Base-by-base conservation (phyloP, 2,888 invertebrate species). In the Bruchidius siliquastri region DNA sequence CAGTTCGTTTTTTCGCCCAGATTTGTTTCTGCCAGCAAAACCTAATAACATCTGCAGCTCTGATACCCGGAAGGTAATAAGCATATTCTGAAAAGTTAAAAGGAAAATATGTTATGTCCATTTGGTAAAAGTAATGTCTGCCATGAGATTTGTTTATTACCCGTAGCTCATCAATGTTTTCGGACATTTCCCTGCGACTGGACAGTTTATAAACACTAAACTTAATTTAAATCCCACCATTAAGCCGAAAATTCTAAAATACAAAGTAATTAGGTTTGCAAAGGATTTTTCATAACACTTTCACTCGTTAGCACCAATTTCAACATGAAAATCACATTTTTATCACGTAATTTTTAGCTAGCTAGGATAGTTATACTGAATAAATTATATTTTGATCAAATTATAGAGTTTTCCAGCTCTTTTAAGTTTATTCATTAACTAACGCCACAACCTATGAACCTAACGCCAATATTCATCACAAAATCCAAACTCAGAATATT, bases 41-140 rank as follows among this genome's bases (percentile, higher is more conserved):
- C 92, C 92, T 84, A 95, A 89, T 84, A 96, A 88, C 88, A 92
- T 92, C 88, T 95, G 94, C 84, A 96, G 91, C 87, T 95, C 95
- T 85, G 93, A 92, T 81, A 95, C 94, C 82, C 95, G 91, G 88
- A 95, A 94, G 84, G 90, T 90, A 87, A 91, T 86, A 83, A 89
- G 87, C 87, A 87, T 87, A 84, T 82, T 85, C 87, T 87, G 82
- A 70, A 70, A 70, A 22, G 10, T 10, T 69, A 69, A 6, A 3
- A 2, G 4, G 21, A 67, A 67, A 67, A 67, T 3, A 67, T 67
- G 10, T 67, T 67, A n/a, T 4, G 68, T 20, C 68, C 20, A 21
- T 13, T n/a, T 21, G 68, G 21, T 3, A 21, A 6, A 13, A 18
- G 30, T 8, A 49, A 21, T 68, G 21, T 68, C 1, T 21, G 68